These are phyloP conservation scores for Mechanitis messenoides DNA, from an alignment of 2,888 invertebrate species.

Conservation along the genomic window DNA sequence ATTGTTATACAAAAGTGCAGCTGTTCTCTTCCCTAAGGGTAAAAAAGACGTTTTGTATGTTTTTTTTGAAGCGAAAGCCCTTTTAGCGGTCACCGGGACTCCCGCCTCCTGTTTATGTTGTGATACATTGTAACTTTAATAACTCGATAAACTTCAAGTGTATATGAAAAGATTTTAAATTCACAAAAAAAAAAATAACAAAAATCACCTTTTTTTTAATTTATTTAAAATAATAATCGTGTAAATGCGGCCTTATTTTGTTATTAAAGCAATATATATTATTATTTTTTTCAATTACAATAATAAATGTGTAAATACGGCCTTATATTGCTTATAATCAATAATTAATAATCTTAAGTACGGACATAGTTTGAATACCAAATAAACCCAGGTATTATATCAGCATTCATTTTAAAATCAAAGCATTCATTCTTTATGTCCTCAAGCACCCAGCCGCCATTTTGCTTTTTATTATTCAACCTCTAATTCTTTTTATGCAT, in stretches of 20 bases:
- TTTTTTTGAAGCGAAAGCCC: slow-evolving; percentile 54
- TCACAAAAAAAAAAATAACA: no score
- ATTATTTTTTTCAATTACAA: no score
- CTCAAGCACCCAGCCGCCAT: slow-evolving; percentile 64
- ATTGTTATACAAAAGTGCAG: slow-evolving; percentile 74
- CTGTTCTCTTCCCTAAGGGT: slow-evolving; percentile 71
- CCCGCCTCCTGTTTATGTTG: slow-evolving; percentile 42
- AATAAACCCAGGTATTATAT: slow-evolving; percentile 5
- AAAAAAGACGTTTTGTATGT: slow-evolving; percentile 69
- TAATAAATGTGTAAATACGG: no score
- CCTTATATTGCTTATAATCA: not conserved
- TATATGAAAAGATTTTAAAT: no score
- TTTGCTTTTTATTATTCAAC: slow-evolving; percentile 56
- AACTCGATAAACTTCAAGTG: not conserved
- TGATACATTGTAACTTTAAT: slow-evolving; percentile 29
- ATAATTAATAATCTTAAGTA: not conserved
- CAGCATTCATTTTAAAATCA: slow-evolving; percentile 19
- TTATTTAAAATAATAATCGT: no score
- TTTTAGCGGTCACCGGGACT: slow-evolving; percentile 69
- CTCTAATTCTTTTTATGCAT: slow-evolving; percentile 56
- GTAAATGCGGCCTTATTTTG: no score
- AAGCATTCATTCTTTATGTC: slow-evolving; percentile 25
- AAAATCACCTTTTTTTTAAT: no score
- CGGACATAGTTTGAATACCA: slow-evolving; percentile 2
- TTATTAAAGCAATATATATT: no score